phyloP scores from a whole-genome alignment of 2,113 vertebrate species.

The Choloepus hoffmanni region DNA sequence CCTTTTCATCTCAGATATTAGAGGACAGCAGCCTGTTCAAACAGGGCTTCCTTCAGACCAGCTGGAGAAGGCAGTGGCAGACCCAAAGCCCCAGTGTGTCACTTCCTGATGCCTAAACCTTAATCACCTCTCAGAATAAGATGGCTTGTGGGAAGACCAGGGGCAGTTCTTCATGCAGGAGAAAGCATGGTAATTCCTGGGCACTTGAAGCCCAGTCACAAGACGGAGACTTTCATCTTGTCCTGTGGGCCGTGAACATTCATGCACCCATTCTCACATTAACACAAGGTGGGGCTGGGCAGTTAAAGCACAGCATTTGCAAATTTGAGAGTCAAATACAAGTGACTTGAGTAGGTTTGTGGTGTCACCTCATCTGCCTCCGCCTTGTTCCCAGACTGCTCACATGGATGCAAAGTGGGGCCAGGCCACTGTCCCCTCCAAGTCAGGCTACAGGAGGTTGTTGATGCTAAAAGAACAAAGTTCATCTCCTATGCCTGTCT shows the following conservation, averaged over 20 bases:
- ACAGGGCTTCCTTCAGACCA: conserved; percentile 90
- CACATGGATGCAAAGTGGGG: neutral
- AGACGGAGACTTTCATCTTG: conserved; percentile 90
- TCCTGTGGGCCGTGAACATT: conserved; percentile 83
- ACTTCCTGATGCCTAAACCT: conserved; percentile 79
- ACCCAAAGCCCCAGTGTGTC: conserved; percentile 62
- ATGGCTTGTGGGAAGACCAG: conserved; percentile 89
- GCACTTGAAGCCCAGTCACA: conserved; percentile 86
- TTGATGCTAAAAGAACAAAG: neutral
- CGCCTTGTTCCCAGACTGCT: neutral
- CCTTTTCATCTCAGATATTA: conserved; percentile 83
- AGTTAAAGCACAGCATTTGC: too few species aligned
- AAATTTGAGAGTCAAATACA: neutral
- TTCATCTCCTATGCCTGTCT: too few species aligned
- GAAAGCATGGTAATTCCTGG: conserved; percentile 90
- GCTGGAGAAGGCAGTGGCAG: conserved; percentile 68
- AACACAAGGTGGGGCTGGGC: too few species aligned
- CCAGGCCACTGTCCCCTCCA: neutral
- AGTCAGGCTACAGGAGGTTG: neutral
- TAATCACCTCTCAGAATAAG: conserved; percentile 90
- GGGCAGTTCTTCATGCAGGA: conserved; percentile 92
- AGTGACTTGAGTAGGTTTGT: neutral
- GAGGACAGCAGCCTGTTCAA: conserved; percentile 89
- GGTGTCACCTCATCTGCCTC: neutral
- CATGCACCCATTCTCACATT: neutral